phyloP scores from a whole-genome alignment of 2,113 vertebrate genomes.

The Benitochromis conjunctus region DNA sequence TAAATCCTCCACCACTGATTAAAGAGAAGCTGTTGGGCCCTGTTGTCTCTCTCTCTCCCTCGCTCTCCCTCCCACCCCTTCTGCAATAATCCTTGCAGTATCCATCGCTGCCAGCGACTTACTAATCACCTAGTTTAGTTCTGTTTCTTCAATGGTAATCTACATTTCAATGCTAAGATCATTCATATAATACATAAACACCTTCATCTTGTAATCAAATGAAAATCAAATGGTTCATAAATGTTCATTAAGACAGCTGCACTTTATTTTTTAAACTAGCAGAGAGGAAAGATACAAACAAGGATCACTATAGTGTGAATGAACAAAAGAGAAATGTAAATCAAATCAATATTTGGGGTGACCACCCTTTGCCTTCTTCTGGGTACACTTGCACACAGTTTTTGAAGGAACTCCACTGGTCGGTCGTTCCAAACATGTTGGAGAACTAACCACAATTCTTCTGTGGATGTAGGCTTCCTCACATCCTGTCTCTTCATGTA shows the following conservation, averaged over 20 bases:
- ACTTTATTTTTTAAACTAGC: neutral
- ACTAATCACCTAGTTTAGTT: neutral
- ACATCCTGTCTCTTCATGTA: too few relatives aligned
- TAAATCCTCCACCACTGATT: conserved; percentile 24
- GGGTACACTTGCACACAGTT: too few relatives aligned
- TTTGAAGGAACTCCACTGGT: too few relatives aligned
- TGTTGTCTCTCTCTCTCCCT: neutral
- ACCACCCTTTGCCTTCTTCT: too few relatives aligned
- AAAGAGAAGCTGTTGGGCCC: neutral
- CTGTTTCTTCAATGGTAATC: neutral
- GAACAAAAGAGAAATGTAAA: too few relatives aligned
- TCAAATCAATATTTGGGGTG: too few relatives aligned
- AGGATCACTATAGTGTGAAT: rapidly evolving
- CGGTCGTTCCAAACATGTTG: too few relatives aligned
- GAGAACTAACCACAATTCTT: too few relatives aligned
- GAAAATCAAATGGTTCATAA: neutral
- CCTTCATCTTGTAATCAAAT: neutral
- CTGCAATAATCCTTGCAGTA: conserved; percentile 51
- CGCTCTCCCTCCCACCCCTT: neutral
- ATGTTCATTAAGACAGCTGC: neutral
- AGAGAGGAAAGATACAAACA: neutral
- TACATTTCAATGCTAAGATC: neutral
- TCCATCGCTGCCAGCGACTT: conserved; percentile 30
- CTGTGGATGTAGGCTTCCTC: too few relatives aligned
- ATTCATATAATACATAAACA: neutral